A percentile compares a stretch with the other conserved stretches of the same genome.
phyloP scores from a whole-genome alignment of 1,140 invertebrate genomes.

The Callitettix versicolor region DNA sequence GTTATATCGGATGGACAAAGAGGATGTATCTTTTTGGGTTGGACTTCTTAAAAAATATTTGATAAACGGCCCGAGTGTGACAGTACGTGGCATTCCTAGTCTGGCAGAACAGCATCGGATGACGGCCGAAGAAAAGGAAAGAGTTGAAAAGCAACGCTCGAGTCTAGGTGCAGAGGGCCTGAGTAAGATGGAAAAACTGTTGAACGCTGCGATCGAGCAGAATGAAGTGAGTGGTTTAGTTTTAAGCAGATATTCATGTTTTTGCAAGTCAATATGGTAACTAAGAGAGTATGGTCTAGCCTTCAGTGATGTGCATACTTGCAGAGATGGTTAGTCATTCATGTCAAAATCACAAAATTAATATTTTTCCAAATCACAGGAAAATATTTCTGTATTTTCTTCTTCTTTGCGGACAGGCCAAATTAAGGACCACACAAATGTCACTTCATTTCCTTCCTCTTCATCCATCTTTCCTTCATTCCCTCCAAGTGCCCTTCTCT shows the following conservation, averaged over 20 bases:
- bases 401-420: no score
- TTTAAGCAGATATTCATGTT: not conserved
- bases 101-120: slow-evolving; percentile 45
- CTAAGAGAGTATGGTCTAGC: no score
- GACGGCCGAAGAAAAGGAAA: slow-evolving; percentile 50
- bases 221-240: slow-evolving; percentile 51
- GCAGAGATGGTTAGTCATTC: no score
- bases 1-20: slow-evolving; percentile 48
- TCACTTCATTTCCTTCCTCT: no score
- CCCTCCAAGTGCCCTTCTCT: no score
- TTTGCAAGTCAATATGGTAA: no score
- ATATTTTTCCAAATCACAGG: no score
- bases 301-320: no score
- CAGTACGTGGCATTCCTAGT: slow-evolving; percentile 44
- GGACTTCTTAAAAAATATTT: slow-evolving; percentile 60
- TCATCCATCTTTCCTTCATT: no score
- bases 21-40: slow-evolving; percentile 60
- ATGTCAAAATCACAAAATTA: no score
- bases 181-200: slow-evolving; percentile 43
- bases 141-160: slow-evolving; percentile 51
- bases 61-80: slow-evolving; percentile 42
- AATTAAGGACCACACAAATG: no score
- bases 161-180: slow-evolving; percentile 57
- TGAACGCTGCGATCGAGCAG: slow-evolving; percentile 56
- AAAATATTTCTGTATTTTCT: no score